Base-by-base conservation (phyloP, 2,113 vertebrate genomes). In the Sceloporus undulatus region DNA sequence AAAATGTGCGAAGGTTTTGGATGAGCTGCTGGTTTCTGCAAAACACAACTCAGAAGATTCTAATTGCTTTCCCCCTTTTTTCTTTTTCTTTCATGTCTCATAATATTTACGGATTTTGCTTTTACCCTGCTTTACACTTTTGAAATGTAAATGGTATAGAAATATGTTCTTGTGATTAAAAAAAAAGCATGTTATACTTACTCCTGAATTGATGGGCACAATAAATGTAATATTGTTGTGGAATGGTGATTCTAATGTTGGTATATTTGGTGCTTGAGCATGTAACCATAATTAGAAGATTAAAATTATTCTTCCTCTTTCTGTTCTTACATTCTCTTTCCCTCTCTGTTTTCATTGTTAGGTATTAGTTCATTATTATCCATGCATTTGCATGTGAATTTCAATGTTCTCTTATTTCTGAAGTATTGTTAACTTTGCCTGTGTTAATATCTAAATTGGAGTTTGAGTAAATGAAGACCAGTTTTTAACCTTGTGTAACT, bases 61-160 rank as follows among this genome's bases (percentile, higher is more conserved):
- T 75, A 42, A 27, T n/a, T 59, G 70, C 54, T 27, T 48, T 6
- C 48, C 48, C 48, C 48, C 48, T 48, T 23, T 62, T 75, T 75
- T n/a, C n/a, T 86, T 86, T 23, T 66, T n/a, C 38, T 18, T 84
- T 84, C 68, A 38, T 23, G 5, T 48, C 66, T n/a, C 40, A 13
- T 66, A 83, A 83, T 52, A 83, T 83, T 82, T 82, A 68, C 34
- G 65, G 27, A 48, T 66, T 48, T 66, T 42, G 13, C 74, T 66
- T 34, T 48, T 59, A 62, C 71, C 38, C 23, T 85, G 82, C 10
- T 21, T 54, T 38, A 48, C 62, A 74, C 9, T 66, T 8, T 27
- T 74, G 34, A 85, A 74, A 74, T 27, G 21, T 71, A 54, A 40
- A 62, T 18, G 56, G 34, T 11, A 18, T 62, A 42, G 19, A 76